phyloP scores from a whole-genome alignment of 2,888 invertebrate genomes.

The Zaprionus obscuricornis region DNA sequence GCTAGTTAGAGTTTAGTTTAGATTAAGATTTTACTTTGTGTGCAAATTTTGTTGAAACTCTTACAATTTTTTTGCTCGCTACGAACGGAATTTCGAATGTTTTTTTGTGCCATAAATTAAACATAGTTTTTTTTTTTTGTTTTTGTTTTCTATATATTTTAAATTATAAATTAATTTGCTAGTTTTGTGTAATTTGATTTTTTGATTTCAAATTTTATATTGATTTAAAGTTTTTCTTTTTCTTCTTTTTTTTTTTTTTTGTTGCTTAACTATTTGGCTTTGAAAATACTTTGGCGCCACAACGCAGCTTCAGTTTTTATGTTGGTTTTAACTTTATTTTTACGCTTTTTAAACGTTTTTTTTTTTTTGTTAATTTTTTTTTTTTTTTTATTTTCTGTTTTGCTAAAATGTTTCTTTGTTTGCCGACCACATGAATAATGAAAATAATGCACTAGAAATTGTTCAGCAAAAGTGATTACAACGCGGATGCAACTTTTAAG shows the following conservation, averaged over 20 bases:
- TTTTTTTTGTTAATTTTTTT: constrained; percentile 3
- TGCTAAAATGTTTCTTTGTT: constrained; percentile 18
- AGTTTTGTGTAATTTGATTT: constrained; percentile 30
- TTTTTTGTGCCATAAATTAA: constrained; percentile 45
- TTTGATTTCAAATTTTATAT: constrained; percentile 22
- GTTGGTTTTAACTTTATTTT: constrained; percentile 16
- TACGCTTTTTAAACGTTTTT: constrained; percentile 4
- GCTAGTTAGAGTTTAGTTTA: background rate
- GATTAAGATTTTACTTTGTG: background rate
- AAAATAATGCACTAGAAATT: constrained; percentile 45
- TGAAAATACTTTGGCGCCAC: constrained; percentile 73
- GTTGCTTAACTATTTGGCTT: constrained; percentile 81
- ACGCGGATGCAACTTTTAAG: constrained; percentile 67
- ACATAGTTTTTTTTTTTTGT: constrained; percentile 15
- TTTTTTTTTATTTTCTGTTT: background rate
- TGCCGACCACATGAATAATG: constrained; percentile 49
- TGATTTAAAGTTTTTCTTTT: constrained; percentile 14
- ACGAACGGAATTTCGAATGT: constrained; percentile 70
- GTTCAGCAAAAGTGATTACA: constrained; percentile 72
- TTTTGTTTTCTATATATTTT: constrained; percentile 17
- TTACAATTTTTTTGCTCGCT: constrained; percentile 30
- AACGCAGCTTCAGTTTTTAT: constrained; percentile 61
- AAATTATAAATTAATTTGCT: constrained; percentile 48
- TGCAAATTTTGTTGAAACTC: constrained; percentile 4
- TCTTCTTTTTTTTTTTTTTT: constrained; percentile 12